These are phyloP conservation scores for Ips nitidus DNA, from an alignment of 1,140 invertebrate species.

Conservation along the genomic window DNA sequence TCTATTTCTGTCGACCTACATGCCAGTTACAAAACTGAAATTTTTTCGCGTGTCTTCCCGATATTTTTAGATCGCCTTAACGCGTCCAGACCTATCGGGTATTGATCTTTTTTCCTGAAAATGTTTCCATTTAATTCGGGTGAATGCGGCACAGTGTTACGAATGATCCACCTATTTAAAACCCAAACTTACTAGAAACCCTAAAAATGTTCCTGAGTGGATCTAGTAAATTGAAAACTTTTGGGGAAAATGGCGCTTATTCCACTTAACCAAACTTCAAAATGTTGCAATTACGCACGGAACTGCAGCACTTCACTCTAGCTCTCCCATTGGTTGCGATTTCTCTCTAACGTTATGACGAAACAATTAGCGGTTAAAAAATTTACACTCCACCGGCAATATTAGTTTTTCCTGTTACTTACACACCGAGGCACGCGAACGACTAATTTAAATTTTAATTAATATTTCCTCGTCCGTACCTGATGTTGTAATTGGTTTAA, in stretches of 20 bases:
- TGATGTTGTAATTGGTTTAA: slow-evolving; percentile 9
- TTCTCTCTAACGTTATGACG: neutral
- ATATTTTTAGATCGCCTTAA: slow-evolving; percentile 3
- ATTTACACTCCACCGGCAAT: neutral
- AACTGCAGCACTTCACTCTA: neutral
- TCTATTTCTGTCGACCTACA: too few relatives aligned
- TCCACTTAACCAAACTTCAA: neutral
- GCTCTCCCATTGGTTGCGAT: neutral
- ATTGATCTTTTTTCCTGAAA: slow-evolving; percentile 14
- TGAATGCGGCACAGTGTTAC: neutral
- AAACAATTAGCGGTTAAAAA: neutral
- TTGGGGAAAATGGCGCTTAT: neutral
- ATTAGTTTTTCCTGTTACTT: neutral
- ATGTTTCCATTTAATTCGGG: slow-evolving; percentile 12
- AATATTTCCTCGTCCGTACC: neutral
- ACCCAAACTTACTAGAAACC: neutral
- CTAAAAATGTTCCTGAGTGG: neutral
- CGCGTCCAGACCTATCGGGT: slow-evolving; percentile 4
- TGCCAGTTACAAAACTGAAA: neutral
- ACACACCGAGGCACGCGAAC: slow-evolving; percentile 7
- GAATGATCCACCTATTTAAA: neutral
- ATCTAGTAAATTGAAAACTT: neutral
- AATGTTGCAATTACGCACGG: neutral
- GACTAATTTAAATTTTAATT: slow-evolving; percentile 17
- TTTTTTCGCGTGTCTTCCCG: neutral